Evolutionary conservation across 1,140 invertebrate species (phyloP).

Genomic region (Sitobion miscanthi): DNA sequence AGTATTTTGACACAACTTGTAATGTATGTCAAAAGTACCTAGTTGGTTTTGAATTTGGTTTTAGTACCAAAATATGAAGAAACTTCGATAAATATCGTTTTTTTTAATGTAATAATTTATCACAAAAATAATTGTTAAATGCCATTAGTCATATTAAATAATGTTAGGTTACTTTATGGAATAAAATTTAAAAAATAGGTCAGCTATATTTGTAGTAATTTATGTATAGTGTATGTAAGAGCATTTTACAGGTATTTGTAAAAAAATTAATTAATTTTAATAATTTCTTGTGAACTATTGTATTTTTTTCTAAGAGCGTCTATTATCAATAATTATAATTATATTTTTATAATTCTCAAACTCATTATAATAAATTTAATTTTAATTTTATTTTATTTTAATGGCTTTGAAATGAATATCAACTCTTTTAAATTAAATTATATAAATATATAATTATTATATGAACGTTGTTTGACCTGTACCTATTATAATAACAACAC

Average conservation of each 20-base stretch:
- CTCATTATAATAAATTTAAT: too few relatives aligned
- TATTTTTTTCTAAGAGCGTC: too few relatives aligned
- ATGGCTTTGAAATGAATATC: background rate
- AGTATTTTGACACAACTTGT: background rate
- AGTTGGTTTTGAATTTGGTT: background rate
- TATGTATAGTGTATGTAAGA: background rate
- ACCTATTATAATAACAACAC: background rate
- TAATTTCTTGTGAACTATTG: too few relatives aligned
- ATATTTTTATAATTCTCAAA: too few relatives aligned
- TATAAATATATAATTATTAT: background rate
- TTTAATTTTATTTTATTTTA: background rate
- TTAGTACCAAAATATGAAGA: background rate
- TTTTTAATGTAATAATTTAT: background rate
- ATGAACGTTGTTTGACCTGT: background rate
- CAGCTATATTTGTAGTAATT: background rate
- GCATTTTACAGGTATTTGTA: background rate
- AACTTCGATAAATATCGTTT: background rate
- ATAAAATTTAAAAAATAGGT: background rate
- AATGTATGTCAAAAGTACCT: background rate
- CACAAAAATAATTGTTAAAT: too few relatives aligned
- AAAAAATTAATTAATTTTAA: too few relatives aligned
- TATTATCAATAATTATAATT: too few relatives aligned
- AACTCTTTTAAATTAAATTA: background rate
- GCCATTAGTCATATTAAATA: background rate
- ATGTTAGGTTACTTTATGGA: background rate